Conservation (phyloP, 2,113 vertebrate species). For the Natator depressus region DNA sequence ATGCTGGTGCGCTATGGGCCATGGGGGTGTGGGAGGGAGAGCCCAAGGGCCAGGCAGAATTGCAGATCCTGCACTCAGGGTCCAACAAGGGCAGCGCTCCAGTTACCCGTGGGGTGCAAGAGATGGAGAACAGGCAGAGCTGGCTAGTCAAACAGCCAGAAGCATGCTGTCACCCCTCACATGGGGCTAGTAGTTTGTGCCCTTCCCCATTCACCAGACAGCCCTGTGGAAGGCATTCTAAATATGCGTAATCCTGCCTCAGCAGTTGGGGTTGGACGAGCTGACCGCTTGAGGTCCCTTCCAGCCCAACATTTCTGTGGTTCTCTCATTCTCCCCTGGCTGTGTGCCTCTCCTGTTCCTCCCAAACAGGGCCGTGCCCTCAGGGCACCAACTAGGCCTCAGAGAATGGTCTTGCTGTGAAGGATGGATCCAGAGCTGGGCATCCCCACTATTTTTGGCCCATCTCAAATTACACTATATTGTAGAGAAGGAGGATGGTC, state of each 20-base stretch:
- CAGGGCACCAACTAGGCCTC: neutral
- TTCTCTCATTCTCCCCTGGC: neutral
- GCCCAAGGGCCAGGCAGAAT: neutral
- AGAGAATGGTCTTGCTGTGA: fast-evolving
- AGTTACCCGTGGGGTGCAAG: neutral
- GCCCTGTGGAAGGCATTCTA: neutral
- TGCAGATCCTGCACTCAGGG: neutral
- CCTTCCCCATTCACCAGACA: neutral
- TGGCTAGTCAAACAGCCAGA: neutral
- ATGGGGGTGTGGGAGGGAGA: neutral
- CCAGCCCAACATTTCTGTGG: neutral
- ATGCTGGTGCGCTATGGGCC: neutral
- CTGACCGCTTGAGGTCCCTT: neutral
- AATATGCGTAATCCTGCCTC: neutral
- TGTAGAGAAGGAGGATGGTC: neutral
- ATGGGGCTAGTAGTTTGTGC: neutral
- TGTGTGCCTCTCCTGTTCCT: neutral
- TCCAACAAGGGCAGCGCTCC: neutral
- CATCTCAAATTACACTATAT: neutral
- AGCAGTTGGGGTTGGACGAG: neutral
- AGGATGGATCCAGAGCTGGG: neutral
- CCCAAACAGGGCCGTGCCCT: neutral
- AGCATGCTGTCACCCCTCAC: neutral
- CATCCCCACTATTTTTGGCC: neutral
- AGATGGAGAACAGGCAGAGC: neutral